A percentile compares a stretch with the other conserved stretches of the same genome.
These are phyloP conservation scores for Liasis olivaceus DNA, from an alignment of 2,797 vertebrate genomes.

Conservation along the genomic window DNA sequence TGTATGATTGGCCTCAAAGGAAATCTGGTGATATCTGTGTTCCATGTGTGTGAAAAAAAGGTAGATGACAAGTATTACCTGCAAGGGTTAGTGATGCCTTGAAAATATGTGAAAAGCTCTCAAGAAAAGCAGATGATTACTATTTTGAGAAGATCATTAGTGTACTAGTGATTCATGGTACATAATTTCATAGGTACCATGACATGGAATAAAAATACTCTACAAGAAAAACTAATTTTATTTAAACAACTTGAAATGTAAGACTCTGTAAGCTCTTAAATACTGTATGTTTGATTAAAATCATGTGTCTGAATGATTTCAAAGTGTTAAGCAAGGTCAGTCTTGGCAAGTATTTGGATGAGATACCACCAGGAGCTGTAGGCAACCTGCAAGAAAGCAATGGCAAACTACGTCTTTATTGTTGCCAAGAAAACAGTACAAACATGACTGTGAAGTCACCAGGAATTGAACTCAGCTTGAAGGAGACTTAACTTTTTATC, in stretches of 20 bases:
- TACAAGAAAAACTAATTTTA: neutral
- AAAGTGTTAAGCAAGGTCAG: neutral
- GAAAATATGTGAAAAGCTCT: neutral
- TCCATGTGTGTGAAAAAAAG: slow-evolving; percentile 44
- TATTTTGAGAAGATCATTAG: neutral
- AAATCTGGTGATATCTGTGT: slow-evolving; percentile 52
- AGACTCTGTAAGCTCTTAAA: neutral
- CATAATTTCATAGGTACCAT: neutral
- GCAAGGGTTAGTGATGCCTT: neutral
- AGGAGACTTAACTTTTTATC: neutral
- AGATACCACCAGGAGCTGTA: neutral
- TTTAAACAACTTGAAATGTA: neutral
- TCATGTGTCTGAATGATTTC: neutral
- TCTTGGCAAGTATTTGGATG: neutral
- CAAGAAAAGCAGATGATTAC: neutral
- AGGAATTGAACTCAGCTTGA: neutral
- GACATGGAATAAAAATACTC: neutral
- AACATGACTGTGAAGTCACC: neutral
- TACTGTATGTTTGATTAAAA: neutral
- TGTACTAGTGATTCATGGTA: neutral
- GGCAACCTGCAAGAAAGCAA: neutral
- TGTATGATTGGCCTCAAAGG: slow-evolving; percentile 48
- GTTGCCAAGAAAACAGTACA: neutral
- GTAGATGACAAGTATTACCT: slow-evolving; percentile 30
- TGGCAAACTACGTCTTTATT: neutral